Evolutionary conservation across 2,888 invertebrate species (phyloP), one percentile per base, ranked within the genome.

Genomic region (Eilema griseolum): DNA sequence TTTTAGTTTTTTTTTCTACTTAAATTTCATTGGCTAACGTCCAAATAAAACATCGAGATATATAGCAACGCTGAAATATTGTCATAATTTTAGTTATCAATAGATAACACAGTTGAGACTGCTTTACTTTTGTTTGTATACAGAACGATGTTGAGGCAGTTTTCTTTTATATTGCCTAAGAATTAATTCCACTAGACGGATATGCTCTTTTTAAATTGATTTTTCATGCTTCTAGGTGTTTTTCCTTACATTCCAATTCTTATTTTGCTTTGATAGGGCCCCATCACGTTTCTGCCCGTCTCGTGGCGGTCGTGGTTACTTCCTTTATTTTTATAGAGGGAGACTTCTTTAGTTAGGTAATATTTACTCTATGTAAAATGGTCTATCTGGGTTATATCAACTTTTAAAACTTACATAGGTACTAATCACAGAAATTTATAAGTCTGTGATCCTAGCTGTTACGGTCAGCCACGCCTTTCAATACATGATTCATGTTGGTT

Each of bases 61-160:
- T 12, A 5, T 37, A 61, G 33, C 33, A 23, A 37, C 23, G 23
- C 24, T 24, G 12, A 10, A 61, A 62, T n/a, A 12, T 37, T 37
- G 24, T 37, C 16, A 62, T 24, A 8, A 62, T 62, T 62, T 62
- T 33, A 66, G 67, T 67, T 70, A 67, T 81, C 70, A 76, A 73
- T 74, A 74, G 82, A 74, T 72, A 79, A 81, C 71, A 76, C 56
- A 67, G 8, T 10, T n/a, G 33, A n/a, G n/a, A 59, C 56, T 28
- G 72, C 63, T 59, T 41, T 28, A 72, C 63, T 66, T 81, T 79
- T 79, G 79, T 79, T 81, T 79, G 72, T 74, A 79, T 61, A 79
- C 79, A 79, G 67, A 61, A 41, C 20, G 63, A n/a, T 70, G 71
- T 75, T 73, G 28, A 72, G 57, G 31, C 52, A 64, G 69, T 24